These are phyloP conservation scores for Syngnathus typhle DNA, from an alignment of 2,113 vertebrate species.

Conservation along the genomic window DNA sequence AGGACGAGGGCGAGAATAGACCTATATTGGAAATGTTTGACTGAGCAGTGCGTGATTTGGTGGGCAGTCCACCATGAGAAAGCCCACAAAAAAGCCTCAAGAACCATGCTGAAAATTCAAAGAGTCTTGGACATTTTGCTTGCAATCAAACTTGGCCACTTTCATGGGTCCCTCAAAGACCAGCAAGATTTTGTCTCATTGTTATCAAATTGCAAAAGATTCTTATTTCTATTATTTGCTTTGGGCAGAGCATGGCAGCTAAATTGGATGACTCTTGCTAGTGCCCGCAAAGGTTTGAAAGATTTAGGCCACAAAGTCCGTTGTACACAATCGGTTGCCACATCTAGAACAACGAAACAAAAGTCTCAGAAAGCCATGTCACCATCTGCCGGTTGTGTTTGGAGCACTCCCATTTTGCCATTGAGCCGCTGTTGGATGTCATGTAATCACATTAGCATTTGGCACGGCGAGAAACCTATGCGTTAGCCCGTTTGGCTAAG, in stretches of 20 bases:
- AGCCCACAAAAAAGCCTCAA: background rate
- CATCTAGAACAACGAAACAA: background rate
- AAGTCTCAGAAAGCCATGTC: too few species aligned
- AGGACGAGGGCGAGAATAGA: background rate
- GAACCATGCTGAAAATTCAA: background rate
- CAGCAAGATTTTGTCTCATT: too few species aligned
- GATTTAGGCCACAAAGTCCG: background rate
- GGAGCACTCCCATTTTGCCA: background rate
- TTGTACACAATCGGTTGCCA: background rate
- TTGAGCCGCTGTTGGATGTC: conserved; percentile 4
- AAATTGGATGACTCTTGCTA: background rate
- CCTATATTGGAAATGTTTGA: background rate
- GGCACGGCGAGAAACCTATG: background rate
- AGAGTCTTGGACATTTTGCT: background rate
- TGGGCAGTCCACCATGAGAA: background rate
- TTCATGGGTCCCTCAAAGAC: too few species aligned
- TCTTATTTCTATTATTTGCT: too few species aligned
- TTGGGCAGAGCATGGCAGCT: too few species aligned
- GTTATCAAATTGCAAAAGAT: too few species aligned
- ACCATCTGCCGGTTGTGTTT: too few species aligned
- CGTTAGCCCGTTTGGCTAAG: conserved; percentile 4
- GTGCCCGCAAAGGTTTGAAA: background rate
- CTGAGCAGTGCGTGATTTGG: background rate
- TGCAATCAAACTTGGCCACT: background rate
- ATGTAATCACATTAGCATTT: background rate